These are phyloP conservation scores for Erythrolamprus reginae DNA, from an alignment of 2,113 vertebrate species.

Conservation along the genomic window DNA sequence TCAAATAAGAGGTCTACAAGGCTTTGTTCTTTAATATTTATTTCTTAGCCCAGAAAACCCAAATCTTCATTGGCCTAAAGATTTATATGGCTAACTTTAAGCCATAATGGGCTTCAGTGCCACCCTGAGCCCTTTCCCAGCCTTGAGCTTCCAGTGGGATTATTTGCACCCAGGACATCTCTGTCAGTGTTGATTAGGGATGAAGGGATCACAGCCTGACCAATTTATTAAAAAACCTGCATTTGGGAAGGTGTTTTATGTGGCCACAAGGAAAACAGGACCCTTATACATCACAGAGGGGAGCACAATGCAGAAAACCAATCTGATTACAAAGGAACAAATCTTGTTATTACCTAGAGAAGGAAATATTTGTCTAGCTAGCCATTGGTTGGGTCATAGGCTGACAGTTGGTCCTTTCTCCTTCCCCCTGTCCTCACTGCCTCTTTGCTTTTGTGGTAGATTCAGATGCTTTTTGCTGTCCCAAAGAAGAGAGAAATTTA, in stretches of 20 bases:
- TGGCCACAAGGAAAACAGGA: background rate
- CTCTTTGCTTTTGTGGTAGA: background rate
- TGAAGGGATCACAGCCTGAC: background rate
- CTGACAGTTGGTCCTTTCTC: background rate
- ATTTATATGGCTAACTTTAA: background rate
- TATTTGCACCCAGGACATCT: background rate
- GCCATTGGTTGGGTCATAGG: background rate
- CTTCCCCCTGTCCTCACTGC: background rate
- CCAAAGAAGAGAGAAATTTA: background rate
- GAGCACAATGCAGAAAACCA: background rate
- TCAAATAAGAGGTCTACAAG: background rate
- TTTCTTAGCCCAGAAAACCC: background rate
- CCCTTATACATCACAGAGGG: too few relatives aligned
- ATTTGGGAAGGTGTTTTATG: background rate
- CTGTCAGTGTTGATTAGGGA: background rate
- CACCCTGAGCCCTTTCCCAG: background rate
- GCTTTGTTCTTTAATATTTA: background rate
- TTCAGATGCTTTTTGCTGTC: background rate
- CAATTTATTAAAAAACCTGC: background rate
- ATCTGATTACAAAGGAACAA: background rate
- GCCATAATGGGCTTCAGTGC: background rate
- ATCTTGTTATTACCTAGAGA: background rate
- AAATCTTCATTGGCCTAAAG: background rate
- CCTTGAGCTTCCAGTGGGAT: background rate
- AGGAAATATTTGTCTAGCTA: background rate